phyloP scores from a whole-genome alignment of 2,888 invertebrate species.

The Callosobruchus maculatus region DNA sequence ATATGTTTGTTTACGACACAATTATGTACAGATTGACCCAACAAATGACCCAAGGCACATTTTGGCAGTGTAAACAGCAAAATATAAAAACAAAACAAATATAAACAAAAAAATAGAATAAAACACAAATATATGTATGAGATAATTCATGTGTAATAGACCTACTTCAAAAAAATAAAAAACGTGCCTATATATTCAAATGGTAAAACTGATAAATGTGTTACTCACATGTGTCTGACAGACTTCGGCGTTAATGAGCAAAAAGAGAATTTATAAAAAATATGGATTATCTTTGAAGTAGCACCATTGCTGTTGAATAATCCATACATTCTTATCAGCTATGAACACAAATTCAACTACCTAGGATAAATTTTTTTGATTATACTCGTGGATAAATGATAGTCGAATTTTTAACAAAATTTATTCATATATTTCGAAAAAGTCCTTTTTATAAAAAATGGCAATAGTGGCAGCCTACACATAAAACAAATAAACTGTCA shows the following conservation, averaged over 20 bases:
- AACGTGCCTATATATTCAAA: not conserved
- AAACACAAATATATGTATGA: not conserved
- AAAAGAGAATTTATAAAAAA: not conserved
- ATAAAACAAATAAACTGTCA: constrained; percentile 18
- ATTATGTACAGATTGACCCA: constrained; percentile 23
- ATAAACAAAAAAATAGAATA: not conserved
- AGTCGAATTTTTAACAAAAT: constrained; percentile 22
- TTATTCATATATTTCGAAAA: constrained; percentile 23
- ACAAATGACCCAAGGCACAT: constrained; percentile 33
- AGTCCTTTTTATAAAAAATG: constrained; percentile 23
- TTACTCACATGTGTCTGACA: no score
- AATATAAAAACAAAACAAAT: constrained; percentile 11
- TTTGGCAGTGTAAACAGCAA: constrained; percentile 36
- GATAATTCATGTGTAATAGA: not conserved
- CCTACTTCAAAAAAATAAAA: not conserved
- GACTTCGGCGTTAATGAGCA: no score
- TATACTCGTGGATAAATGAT: not conserved
- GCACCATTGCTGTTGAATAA: not conserved
- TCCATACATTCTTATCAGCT: constrained; percentile 5
- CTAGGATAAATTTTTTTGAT: constrained; percentile 2
- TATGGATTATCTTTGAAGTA: not conserved
- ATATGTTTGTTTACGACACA: not conserved
- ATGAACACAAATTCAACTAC: constrained; percentile 25
- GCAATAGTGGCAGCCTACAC: constrained; percentile 24
- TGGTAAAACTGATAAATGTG: no score